Percentiles rank a stretch among this genome's conserved stretches.
Conservation (phyloP, 2,113 vertebrate species). For the Athene noctua region DNA sequence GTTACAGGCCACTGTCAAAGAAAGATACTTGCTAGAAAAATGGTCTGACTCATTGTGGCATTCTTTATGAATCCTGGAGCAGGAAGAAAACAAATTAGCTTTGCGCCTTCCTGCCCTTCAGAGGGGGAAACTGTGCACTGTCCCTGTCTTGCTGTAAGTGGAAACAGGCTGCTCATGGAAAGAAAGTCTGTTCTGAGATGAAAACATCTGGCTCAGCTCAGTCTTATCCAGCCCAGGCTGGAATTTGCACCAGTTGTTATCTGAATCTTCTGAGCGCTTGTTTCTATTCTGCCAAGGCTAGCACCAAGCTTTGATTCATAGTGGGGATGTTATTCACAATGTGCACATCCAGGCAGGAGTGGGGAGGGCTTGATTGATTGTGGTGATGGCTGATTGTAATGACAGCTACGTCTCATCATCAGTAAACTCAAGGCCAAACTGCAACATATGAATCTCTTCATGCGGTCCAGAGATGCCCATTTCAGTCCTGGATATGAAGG, state of each 20-base stretch:
- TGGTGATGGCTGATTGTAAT: background rate
- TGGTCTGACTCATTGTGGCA: background rate
- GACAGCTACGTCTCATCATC: background rate
- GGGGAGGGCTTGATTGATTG: background rate
- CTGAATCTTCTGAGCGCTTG: background rate
- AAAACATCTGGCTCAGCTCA: background rate
- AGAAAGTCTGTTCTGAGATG: background rate
- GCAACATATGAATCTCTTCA: too few species aligned
- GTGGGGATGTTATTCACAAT: background rate
- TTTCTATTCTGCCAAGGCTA: background rate
- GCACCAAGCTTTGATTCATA: background rate
- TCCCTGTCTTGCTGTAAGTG: constrained; percentile 7
- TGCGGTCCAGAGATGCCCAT: background rate
- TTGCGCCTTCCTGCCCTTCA: background rate
- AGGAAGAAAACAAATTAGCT: background rate
- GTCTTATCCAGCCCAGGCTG: constrained; percentile 12
- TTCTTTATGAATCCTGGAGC: background rate
- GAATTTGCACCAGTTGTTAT: constrained; percentile 33
- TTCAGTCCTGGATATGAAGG: background rate
- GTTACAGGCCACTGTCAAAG: background rate
- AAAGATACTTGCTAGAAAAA: background rate
- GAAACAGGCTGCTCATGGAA: constrained; percentile 19
- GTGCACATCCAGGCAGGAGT: background rate
- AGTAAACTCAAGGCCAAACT: background rate
- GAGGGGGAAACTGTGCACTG: background rate